Evolutionary conservation across 2,888 invertebrate species (phyloP).

Genomic region (Macrophya annulata): DNA sequence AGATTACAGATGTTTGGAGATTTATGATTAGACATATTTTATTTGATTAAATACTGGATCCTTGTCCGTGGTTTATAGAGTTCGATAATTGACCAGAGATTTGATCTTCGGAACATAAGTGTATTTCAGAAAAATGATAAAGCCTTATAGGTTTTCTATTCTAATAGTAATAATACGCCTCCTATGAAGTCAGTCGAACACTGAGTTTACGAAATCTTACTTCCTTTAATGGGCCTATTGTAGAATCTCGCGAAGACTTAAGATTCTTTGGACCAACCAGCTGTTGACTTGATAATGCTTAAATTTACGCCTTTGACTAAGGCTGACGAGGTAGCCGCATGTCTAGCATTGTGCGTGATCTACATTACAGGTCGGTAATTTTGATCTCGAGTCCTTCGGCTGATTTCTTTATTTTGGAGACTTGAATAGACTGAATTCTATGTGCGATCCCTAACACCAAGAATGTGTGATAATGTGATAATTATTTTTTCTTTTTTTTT

Average conservation of each 20-base stretch:
- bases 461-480: no score
- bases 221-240: background rate
- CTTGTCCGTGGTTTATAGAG: no score
- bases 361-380: no score
- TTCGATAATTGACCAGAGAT: background rate
- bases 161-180: background rate
- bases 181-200: background rate
- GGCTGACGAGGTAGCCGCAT: conserved; percentile 60
- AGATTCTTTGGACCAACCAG: conserved; percentile 58
- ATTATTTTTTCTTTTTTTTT: no score
- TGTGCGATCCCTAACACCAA: no score
- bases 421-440: no score
- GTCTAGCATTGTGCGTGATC: conserved; percentile 58
- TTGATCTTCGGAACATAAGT: background rate
- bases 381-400: no score
- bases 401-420: no score
- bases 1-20: background rate
- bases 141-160: background rate
- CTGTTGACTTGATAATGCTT: conserved; percentile 56
- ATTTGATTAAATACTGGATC: no score
- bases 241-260: conserved; percentile 26
- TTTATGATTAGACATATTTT: no score
- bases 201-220: background rate
- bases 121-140: background rate
- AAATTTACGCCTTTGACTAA: conserved; percentile 57